Conservation (phyloP, 2,888 invertebrate species). For the Dromius quadrimaculatus region DNA sequence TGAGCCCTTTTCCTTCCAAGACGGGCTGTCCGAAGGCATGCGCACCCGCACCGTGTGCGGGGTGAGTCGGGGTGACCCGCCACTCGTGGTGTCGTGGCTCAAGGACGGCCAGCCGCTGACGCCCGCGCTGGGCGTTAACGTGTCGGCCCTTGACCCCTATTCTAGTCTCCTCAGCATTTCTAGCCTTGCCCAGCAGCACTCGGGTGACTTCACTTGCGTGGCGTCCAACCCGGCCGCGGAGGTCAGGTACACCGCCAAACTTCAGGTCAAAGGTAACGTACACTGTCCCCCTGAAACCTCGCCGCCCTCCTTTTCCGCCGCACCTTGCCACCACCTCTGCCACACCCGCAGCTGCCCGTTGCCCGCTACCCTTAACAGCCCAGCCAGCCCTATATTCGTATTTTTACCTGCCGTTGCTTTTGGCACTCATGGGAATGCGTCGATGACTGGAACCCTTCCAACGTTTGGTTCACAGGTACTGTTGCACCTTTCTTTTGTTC, state of each 20-base stretch:
- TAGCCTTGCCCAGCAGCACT: constrained; percentile 79
- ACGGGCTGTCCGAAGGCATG: constrained; percentile 85
- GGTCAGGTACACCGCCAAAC: constrained; percentile 83
- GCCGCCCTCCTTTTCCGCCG: constrained; percentile 48
- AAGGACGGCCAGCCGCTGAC: constrained; percentile 82
- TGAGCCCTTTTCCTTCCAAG: constrained; percentile 87
- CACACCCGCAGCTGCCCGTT: constrained; percentile 45
- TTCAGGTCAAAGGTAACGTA: constrained; percentile 85
- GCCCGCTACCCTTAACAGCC: constrained; percentile 51
- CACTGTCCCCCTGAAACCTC: constrained; percentile 58
- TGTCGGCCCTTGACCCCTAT: constrained; percentile 80
- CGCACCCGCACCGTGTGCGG: constrained; percentile 85
- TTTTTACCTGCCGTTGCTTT: constrained; percentile 67
- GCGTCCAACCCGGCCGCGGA: constrained; percentile 84
- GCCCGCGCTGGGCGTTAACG: constrained; percentile 76
- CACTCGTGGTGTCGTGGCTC: constrained; percentile 83
- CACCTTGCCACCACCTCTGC: constrained; percentile 30
- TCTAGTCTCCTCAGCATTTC: constrained; percentile 83
- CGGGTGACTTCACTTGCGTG: constrained; percentile 83
- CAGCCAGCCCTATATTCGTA: constrained; percentile 34
- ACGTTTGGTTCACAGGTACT: constrained; percentile 72
- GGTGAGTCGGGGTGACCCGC: constrained; percentile 84
- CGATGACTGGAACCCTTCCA: constrained; percentile 64
- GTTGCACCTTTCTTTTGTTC: constrained; percentile 73
- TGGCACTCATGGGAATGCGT: constrained; percentile 77